Percentiles rank a stretch among this genome's conserved stretches.
Conservation (phyloP, 2,888 invertebrate species). For the Hirtodrosophila histrioides region DNA sequence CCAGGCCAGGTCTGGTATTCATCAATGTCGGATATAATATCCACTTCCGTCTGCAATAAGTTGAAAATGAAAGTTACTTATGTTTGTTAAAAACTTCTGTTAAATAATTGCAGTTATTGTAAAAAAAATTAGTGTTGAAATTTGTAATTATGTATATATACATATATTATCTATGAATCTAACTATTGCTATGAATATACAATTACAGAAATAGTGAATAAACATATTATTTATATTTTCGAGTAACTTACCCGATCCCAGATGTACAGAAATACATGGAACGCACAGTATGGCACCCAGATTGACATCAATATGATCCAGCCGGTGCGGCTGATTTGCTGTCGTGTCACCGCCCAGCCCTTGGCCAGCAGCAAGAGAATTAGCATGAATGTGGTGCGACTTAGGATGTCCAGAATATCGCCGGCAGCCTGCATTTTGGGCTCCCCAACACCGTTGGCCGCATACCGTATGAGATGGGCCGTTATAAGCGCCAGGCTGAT, state of each 20-base stretch:
- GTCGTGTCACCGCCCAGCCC: slow-evolving; percentile 97
- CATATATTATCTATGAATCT: too few relatives aligned
- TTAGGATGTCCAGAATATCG: slow-evolving; percentile 95
- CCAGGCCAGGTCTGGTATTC: slow-evolving; percentile 99
- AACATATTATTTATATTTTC: not conserved
- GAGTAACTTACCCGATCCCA: slow-evolving; percentile 94
- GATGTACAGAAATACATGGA: slow-evolving; percentile 95
- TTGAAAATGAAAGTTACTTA: too few relatives aligned
- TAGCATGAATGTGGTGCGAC: slow-evolving; percentile 97
- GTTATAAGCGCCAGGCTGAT: slow-evolving; percentile 94
- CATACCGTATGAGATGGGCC: slow-evolving; percentile 94
- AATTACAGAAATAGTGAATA: too few relatives aligned
- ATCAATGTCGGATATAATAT: slow-evolving; percentile 97
- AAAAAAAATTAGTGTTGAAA: too few relatives aligned
- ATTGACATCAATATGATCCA: slow-evolving; percentile 86
- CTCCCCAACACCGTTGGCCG: slow-evolving; percentile 95
- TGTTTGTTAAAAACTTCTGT: too few relatives aligned
- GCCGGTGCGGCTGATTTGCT: slow-evolving; percentile 94
- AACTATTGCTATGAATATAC: too few relatives aligned
- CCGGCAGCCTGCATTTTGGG: slow-evolving; percentile 93
- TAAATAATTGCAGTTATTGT: too few relatives aligned
- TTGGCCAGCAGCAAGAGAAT: slow-evolving; percentile 95
- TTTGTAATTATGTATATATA: too few relatives aligned
- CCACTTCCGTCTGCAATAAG: slow-evolving; percentile 92
- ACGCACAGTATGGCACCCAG: slow-evolving; percentile 96